phyloP scores from a whole-genome alignment of 2,888 invertebrate genomes.

The Tryphoninae sp. region DNA sequence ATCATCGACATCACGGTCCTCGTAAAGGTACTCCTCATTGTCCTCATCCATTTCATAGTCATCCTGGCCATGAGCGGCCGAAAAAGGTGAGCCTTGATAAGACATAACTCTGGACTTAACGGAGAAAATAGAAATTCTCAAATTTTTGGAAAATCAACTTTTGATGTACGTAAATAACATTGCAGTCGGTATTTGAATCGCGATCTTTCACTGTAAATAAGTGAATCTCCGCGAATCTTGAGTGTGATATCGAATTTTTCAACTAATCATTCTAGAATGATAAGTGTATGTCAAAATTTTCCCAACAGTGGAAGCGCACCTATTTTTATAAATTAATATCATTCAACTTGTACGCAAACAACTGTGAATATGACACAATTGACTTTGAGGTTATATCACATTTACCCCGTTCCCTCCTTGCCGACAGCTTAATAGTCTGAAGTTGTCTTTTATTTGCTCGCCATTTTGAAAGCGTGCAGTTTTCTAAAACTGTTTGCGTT shows the following conservation, averaged over 20 bases:
- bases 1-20: conserved; percentile 86
- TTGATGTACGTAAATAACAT: background rate
- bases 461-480: background rate
- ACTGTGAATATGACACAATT: conserved; percentile 7
- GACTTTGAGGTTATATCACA: conserved; percentile 24
- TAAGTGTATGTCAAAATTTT: background rate
- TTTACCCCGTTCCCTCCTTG: background rate
- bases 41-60: conserved; percentile 90
- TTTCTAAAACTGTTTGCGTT: background rate
- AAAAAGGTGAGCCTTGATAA: conserved; percentile 87
- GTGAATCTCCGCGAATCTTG: background rate
- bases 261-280: background rate
- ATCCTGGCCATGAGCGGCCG: conserved; percentile 85
- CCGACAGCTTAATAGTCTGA: background rate
- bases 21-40: conserved; percentile 87
- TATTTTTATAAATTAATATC: background rate
- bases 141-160: conserved; percentile 10
- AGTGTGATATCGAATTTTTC: background rate
- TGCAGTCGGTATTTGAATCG: background rate
- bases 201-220: background rate
- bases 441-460: background rate
- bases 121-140: background rate
- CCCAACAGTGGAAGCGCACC: background rate
- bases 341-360: conserved; percentile 5
- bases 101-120: conserved; percentile 82